phyloP scores from a whole-genome alignment of 2,797 vertebrate genomes.

The Cossypha heuglini region DNA sequence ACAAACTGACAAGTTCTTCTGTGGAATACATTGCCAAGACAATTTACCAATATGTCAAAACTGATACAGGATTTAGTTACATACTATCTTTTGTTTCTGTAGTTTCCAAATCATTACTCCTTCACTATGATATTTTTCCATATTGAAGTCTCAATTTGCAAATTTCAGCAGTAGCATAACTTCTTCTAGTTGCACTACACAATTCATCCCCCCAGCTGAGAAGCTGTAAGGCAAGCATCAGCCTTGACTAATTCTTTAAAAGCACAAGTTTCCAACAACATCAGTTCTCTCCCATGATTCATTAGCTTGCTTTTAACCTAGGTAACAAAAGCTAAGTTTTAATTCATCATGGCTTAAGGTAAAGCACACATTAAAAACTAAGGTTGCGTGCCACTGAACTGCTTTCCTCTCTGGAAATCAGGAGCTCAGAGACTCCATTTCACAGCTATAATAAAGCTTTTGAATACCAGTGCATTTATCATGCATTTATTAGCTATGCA shows the following conservation, averaged over 20 bases:
- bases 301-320: neutral
- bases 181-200: neutral
- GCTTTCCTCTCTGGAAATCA: neutral
- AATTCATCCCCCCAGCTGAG: accelerated
- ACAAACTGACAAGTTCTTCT: neutral
- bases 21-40: neutral
- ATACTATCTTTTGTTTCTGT: neutral
- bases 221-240: neutral
- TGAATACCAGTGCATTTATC: neutral
- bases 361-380: neutral
- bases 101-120: neutral
- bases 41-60: neutral
- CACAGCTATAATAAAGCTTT: neutral
- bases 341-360: neutral
- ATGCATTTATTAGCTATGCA: neutral
- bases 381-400: neutral
- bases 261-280: neutral
- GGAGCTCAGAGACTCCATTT: neutral
- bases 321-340: neutral
- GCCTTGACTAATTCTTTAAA: neutral
- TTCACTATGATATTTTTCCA: neutral
- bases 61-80: neutral
- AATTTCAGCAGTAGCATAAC: neutral
- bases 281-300: neutral
- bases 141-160: neutral